Percentiles rank a stretch among this genome's conserved stretches.
Conservation (phyloP, 2,888 invertebrate species). For the Cephus runcator region DNA sequence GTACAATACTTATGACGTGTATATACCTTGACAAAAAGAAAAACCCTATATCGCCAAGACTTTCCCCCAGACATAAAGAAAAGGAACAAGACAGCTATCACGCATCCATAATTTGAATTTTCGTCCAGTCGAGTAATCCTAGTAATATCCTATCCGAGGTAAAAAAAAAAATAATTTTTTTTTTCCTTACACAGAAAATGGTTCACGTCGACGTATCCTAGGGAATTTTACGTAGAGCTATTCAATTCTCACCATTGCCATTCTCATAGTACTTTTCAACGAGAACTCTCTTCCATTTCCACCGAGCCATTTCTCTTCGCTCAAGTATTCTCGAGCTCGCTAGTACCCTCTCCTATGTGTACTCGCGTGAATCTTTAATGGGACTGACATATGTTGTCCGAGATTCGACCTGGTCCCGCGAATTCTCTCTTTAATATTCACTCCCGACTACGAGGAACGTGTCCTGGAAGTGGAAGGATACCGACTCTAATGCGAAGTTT, state of each 20-base stretch:
- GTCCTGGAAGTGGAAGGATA: not conserved
- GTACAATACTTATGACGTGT: not conserved
- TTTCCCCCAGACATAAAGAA: not conserved
- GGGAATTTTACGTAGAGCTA: not conserved
- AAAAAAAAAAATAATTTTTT: not conserved
- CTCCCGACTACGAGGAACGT: not conserved
- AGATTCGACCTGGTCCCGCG: constrained; percentile 6
- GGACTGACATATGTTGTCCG: constrained; percentile 1
- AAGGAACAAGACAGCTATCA: not conserved
- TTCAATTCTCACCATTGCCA: not conserved
- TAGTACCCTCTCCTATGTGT: not conserved
- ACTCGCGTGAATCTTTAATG: constrained; percentile 4
- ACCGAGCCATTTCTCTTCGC: not conserved
- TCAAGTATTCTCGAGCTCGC: not conserved
- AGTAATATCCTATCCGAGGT: too few species aligned
- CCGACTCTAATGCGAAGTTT: not conserved
- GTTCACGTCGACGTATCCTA: not conserved
- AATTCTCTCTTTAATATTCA: constrained; percentile 6
- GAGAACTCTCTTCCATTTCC: not conserved
- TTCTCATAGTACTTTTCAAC: not conserved
- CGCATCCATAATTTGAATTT: not conserved
- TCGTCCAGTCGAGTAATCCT: not conserved
- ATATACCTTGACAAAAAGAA: not conserved
- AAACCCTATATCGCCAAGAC: not conserved
- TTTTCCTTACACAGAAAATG: not conserved